Conservation (phyloP, 1,140 invertebrate species). For the Pantala flavescens region DNA sequence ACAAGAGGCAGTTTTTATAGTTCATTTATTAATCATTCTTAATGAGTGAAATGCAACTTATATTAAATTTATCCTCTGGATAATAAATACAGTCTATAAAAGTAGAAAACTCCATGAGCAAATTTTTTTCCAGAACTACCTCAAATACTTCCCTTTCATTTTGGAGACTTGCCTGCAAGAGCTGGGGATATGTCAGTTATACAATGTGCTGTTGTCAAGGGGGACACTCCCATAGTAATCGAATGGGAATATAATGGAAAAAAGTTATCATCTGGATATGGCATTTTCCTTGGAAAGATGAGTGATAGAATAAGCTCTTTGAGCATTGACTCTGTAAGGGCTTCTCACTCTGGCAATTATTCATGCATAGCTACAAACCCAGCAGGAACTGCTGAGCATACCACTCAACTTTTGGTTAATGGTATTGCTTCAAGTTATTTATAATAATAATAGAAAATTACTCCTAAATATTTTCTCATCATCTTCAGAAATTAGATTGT, state of each 20-base stretch:
- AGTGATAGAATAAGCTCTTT: conserved; percentile 38
- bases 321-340: conserved; percentile 31
- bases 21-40: too few relatives aligned
- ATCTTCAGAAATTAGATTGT: too few relatives aligned
- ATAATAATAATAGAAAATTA: too few relatives aligned
- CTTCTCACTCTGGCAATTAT: conserved; percentile 35
- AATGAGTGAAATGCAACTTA: too few relatives aligned
- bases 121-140: conserved; percentile 36
- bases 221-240: conserved; percentile 56
- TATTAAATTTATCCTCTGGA: too few relatives aligned
- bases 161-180: conserved; percentile 55
- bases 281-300: conserved; percentile 30
- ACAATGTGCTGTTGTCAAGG: conserved; percentile 56
- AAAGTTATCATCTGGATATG: conserved; percentile 33
- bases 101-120: too few relatives aligned
- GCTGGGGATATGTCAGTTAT: conserved; percentile 61
- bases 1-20: too few relatives aligned
- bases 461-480: too few relatives aligned
- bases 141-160: conserved; percentile 38
- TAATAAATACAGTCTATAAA: too few relatives aligned
- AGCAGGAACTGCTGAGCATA: conserved; percentile 30
- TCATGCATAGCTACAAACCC: conserved; percentile 33
- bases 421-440: conserved; percentile 41
- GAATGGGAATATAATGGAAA: conserved; percentile 44
- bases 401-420: conserved; percentile 48